A percentile compares a stretch with the other conserved stretches of the same genome.
phyloP scores from a whole-genome alignment of 1,140 invertebrate species.

The Bemisia tabaci region DNA sequence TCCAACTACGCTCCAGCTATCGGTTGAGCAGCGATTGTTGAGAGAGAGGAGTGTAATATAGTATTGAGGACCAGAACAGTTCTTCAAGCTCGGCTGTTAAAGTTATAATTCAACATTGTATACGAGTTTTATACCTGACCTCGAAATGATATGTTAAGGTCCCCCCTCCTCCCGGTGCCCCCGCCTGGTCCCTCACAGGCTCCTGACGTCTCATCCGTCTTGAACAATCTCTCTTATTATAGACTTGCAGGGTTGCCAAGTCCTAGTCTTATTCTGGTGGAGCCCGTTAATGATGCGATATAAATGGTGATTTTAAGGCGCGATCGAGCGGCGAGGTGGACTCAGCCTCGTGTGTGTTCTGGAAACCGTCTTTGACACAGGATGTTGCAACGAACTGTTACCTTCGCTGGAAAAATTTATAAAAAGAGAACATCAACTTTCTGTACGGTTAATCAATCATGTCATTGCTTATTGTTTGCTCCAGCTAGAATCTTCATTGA shows the following conservation, averaged over 20 bases:
- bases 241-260: too few relatives aligned
- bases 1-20: too few relatives aligned
- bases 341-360: background rate
- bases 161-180: background rate
- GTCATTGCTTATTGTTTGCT: background rate
- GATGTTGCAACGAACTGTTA: background rate
- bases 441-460: background rate
- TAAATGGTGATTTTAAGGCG: too few relatives aligned
- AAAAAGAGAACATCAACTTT: background rate
- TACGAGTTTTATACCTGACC: constrained; percentile 5
- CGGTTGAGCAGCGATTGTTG: too few relatives aligned
- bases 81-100: background rate
- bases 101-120: background rate
- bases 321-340: too few relatives aligned
- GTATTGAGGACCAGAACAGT: background rate
- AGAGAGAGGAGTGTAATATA: background rate
- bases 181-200: constrained; percentile 7
- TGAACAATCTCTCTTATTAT: constrained; percentile 4
- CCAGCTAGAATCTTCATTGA: too few relatives aligned
- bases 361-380: background rate
- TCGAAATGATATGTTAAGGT: background rate
- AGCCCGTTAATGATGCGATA: too few relatives aligned
- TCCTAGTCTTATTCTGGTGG: too few relatives aligned
- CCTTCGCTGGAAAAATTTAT: background rate
- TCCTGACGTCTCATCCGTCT: constrained; percentile 12